These are phyloP conservation scores for Seriola rivoliana DNA, from an alignment of 2,113 vertebrate genomes.

Conservation along the genomic window DNA sequence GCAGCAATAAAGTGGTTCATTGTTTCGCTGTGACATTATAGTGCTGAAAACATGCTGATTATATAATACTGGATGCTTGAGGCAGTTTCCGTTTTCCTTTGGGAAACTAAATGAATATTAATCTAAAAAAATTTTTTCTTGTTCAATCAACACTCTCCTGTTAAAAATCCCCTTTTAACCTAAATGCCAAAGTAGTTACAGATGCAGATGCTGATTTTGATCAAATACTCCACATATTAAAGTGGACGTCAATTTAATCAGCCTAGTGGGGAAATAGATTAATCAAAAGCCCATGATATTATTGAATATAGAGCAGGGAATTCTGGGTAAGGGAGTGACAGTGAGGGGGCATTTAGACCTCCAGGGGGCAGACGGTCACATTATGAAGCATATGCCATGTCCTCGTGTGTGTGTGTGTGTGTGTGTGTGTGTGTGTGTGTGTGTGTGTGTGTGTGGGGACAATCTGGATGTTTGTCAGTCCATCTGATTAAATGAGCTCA, in stretches of 20 bases:
- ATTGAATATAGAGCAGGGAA: constrained; percentile 48
- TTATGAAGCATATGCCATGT: constrained; percentile 69
- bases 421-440: no score
- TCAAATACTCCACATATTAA: constrained; percentile 48
- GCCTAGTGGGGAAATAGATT: constrained; percentile 36
- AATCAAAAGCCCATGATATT: constrained; percentile 63
- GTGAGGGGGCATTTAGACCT: constrained; percentile 54
- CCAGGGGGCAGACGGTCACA: constrained; percentile 55
- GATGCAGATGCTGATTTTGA: constrained; percentile 42
- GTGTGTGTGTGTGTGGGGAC: constrained; percentile 37
- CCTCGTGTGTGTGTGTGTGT: constrained; percentile 34
- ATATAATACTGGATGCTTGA: background rate
- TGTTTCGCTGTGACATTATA: background rate
- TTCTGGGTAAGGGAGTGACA: constrained; percentile 46
- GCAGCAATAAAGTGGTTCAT: background rate
- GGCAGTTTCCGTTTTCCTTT: background rate
- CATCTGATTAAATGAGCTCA: constrained; percentile 64
- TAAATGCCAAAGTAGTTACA: constrained; percentile 50
- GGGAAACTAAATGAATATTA: constrained; percentile 18
- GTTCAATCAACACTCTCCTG: background rate
- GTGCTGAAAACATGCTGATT: background rate
- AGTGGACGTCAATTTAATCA: constrained; percentile 61
- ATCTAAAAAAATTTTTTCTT: background rate
- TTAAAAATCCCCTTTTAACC: constrained; percentile 69
- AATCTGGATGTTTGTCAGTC: constrained; percentile 70